Evolutionary conservation across 2,888 invertebrate species (phyloP).

Genomic region (Clusia tigrina): DNA sequence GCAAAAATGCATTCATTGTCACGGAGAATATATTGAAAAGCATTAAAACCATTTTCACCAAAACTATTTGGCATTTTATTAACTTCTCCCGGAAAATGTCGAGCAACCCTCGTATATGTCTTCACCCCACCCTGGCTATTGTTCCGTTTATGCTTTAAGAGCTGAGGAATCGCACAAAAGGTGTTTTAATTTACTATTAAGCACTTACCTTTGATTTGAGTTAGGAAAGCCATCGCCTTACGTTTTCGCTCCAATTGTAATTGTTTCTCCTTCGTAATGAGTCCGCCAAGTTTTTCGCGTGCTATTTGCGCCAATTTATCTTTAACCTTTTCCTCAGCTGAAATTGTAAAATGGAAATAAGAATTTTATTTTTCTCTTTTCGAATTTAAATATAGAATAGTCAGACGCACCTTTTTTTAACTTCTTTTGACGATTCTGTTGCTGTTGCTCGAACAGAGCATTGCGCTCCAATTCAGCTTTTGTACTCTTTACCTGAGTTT

Average conservation of each 20-base stretch:
- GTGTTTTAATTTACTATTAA: too few relatives aligned
- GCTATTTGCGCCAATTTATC: slow-evolving; percentile 70
- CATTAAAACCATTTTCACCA: too few relatives aligned
- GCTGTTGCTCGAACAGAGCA: slow-evolving; percentile 42
- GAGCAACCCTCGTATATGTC: too few relatives aligned
- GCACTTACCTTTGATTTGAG: slow-evolving; percentile 62
- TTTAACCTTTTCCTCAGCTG: slow-evolving; percentile 69
- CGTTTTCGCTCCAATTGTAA: slow-evolving; percentile 78
- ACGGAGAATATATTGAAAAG: too few relatives aligned
- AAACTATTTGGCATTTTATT: too few relatives aligned
- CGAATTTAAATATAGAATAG: background rate
- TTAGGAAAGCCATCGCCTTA: slow-evolving; percentile 82
- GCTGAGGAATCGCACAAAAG: too few relatives aligned
- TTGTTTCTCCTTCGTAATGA: slow-evolving; percentile 67
- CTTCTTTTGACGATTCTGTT: slow-evolving; percentile 46
- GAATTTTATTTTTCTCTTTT: background rate
- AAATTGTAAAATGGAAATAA: slow-evolving; percentile 4
- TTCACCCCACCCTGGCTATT: too few relatives aligned
- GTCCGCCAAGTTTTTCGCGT: slow-evolving; percentile 69
- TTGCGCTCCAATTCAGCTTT: slow-evolving; percentile 42
- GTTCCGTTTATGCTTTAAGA: too few relatives aligned
- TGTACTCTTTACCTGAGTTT: slow-evolving; percentile 22
- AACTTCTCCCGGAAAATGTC: too few relatives aligned
- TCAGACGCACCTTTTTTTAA: slow-evolving; percentile 43
- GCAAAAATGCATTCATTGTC: too few relatives aligned